A percentile compares a stretch with the other conserved stretches of the same genome.
Evolutionary conservation across 37 sponge, comb jelly and placozoan species (phyloP).

Genomic region (Dysidea cf. avara): DNA sequence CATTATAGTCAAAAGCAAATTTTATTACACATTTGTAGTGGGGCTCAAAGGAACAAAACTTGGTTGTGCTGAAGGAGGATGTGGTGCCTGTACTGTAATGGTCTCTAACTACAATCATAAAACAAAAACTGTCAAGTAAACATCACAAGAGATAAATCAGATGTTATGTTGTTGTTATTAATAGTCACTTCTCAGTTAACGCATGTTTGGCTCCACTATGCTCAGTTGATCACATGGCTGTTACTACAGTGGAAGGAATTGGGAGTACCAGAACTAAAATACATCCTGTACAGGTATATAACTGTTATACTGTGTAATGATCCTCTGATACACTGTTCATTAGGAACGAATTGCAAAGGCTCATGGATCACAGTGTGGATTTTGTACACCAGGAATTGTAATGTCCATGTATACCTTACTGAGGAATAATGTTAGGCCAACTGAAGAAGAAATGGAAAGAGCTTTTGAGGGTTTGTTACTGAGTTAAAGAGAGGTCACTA

Average conservation of each 20-base stretch:
- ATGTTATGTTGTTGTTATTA: too few relatives aligned
- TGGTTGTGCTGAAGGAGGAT: constrained; percentile 91
- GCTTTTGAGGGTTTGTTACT: constrained; percentile 66
- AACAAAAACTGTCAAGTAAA: constrained; percentile 19
- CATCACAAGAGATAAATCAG: too few relatives aligned
- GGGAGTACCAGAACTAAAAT: constrained; percentile 53
- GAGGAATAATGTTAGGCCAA: constrained; percentile 67
- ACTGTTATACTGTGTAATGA: too few relatives aligned
- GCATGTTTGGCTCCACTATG: constrained; percentile 84
- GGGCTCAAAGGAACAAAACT: constrained; percentile 81
- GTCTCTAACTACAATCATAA: constrained; percentile 53
- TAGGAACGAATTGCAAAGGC: constrained; percentile 78
- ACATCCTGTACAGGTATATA: constrained; percentile 81
- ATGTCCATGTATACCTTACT: constrained; percentile 94
- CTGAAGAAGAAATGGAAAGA: constrained; percentile 75
- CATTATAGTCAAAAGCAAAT: too few relatives aligned
- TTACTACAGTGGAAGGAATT: constrained; percentile 91
- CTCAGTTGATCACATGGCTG: constrained; percentile 72
- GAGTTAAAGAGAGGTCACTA: not conserved
- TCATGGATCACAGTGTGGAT: constrained; percentile 92
- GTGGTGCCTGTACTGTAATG: constrained; percentile 96
- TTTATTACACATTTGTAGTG: constrained; percentile 27
- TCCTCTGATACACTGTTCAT: too few relatives aligned
- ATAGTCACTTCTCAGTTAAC: constrained; percentile 68
- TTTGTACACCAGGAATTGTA: constrained; percentile 93